Evolutionary conservation across 1,140 invertebrate species (phyloP).

Genomic region (Neuroterus valhalla): DNA sequence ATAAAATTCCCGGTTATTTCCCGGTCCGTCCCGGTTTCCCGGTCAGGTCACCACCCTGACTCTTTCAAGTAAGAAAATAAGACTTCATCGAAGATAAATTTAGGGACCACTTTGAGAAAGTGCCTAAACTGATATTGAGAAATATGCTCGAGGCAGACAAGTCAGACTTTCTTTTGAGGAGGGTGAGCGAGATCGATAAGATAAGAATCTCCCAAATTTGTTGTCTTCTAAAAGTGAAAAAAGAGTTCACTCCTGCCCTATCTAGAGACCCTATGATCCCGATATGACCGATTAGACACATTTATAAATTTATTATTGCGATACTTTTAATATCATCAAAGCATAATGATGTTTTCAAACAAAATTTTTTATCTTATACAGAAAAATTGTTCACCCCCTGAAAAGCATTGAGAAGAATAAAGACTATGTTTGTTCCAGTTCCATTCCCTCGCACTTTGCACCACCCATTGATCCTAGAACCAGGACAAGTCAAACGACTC

Average conservation of each 20-base stretch:
- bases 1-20: no score
- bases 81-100: neutral
- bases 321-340: no score
- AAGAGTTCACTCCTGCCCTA: slow-evolving; percentile 14
- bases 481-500: slow-evolving; percentile 41
- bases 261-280: neutral
- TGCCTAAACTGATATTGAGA: neutral
- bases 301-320: no score
- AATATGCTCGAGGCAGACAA: neutral
- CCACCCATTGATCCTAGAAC: slow-evolving; percentile 60
- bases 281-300: neutral
- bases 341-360: no score
- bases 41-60: no score
- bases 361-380: no score
- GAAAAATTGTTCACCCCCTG: no score
- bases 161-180: neutral
- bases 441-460: slow-evolving; percentile 75
- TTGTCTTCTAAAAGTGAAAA: slow-evolving; percentile 4
- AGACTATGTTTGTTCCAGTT: slow-evolving; percentile 65
- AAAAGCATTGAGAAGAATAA: neutral
- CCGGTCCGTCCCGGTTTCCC: no score
- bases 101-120: neutral
- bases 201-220: slow-evolving; percentile 17
- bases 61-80: no score
- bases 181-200: slow-evolving; percentile 18